A percentile compares a stretch with the other conserved stretches of the same genome.
phyloP scores from a whole-genome alignment of 2,888 invertebrate genomes.

The Apocheima hispidaria region DNA sequence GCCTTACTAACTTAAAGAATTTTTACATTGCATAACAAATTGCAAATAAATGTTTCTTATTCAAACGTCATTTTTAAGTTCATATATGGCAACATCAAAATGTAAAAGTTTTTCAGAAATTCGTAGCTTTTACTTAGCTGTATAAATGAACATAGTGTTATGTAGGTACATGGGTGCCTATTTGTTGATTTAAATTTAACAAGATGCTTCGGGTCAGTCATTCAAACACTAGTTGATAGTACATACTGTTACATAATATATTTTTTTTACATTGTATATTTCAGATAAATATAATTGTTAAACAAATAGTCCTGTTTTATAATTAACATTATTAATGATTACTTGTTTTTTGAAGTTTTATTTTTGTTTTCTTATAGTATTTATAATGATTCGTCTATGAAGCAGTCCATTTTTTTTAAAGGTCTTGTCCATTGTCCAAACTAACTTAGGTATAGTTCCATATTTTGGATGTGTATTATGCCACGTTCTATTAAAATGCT shows the following conservation, averaged over 20 bases:
- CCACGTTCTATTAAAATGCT: constrained; percentile 77
- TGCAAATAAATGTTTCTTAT: constrained; percentile 6
- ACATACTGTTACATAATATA: constrained; percentile 79
- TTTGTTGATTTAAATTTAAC: constrained; percentile 40
- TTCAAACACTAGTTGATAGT: constrained; percentile 70
- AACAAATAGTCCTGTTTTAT: constrained; percentile 79
- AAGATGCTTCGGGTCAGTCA: constrained; percentile 59
- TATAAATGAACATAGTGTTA: constrained; percentile 46
- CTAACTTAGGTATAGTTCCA: constrained; percentile 83
- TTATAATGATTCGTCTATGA: constrained; percentile 60
- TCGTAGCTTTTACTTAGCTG: constrained; percentile 17
- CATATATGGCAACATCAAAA: not conserved
- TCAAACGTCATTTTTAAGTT: constrained; percentile 11
- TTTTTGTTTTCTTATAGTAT: constrained; percentile 57
- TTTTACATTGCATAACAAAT: constrained; percentile 6
- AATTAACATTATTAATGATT: constrained; percentile 78
- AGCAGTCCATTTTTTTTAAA: constrained; percentile 77
- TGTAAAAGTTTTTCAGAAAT: constrained; percentile 7
- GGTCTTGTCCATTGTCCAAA: constrained; percentile 84
- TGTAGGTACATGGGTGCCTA: constrained; percentile 1
- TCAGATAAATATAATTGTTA: constrained; percentile 84
- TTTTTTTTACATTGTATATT: constrained; percentile 83
- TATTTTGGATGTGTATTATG: constrained; percentile 86
- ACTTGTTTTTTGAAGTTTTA: constrained; percentile 71
- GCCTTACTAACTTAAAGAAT: constrained; percentile 65